Evolutionary conservation across 2,888 invertebrate genomes (phyloP).

Genomic region (Scaptomyza flava): DNA sequence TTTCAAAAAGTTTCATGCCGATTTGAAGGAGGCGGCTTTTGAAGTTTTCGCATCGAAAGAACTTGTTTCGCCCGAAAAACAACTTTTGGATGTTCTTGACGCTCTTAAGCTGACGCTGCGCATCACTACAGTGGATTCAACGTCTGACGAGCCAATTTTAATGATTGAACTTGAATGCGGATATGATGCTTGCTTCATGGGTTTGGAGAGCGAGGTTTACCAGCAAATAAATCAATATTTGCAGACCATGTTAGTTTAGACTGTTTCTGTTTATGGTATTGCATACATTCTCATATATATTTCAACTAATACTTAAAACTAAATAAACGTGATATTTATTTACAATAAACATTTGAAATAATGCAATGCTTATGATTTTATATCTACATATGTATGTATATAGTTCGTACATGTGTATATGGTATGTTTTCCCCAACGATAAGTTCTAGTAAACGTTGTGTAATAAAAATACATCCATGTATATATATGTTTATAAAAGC

Average conservation of each 20-base stretch:
- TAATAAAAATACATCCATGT: constrained; percentile 40
- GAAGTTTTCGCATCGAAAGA: constrained; percentile 34
- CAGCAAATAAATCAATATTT: constrained; percentile 71
- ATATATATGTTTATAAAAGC: constrained; percentile 34
- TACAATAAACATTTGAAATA: constrained; percentile 38
- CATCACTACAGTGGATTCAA: constrained; percentile 25
- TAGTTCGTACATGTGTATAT: constrained; percentile 7
- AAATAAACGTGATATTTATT: constrained; percentile 41
- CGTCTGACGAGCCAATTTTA: constrained; percentile 45
- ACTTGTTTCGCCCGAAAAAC: constrained; percentile 35
- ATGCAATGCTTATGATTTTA: constrained; percentile 11
- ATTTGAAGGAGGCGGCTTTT: constrained; percentile 62
- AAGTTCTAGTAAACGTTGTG: neutral
- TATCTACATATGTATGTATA: constrained; percentile 12
- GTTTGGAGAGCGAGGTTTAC: constrained; percentile 62
- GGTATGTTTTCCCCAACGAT: constrained; percentile 3
- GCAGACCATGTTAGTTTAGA: constrained; percentile 68
- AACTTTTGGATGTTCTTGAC: constrained; percentile 61
- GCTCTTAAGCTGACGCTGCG: constrained; percentile 70
- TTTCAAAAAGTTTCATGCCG: constrained; percentile 73
- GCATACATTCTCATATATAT: constrained; percentile 45
- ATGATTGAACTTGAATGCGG: constrained; percentile 75
- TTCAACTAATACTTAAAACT: constrained; percentile 67
- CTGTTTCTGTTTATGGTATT: constrained; percentile 29
- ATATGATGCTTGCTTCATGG: constrained; percentile 71